These are phyloP conservation scores for Oikopleura vanhoeffeni DNA, from an alignment of 23 tunicate species.

Conservation along the genomic window DNA sequence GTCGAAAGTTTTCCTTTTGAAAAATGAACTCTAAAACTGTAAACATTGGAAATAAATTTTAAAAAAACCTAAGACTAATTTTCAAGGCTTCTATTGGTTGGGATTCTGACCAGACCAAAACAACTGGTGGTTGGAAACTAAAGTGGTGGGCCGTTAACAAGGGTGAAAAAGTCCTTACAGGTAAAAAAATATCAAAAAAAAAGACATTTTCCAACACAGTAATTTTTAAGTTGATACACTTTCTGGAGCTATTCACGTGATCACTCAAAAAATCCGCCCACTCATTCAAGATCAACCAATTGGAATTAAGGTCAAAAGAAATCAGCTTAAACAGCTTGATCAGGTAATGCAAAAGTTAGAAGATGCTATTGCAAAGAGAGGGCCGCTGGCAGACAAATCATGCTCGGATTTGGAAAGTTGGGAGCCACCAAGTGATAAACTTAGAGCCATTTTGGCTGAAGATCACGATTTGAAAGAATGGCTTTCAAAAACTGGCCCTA, in stretches of 20 bases:
- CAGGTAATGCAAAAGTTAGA: not conserved
- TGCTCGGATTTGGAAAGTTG: constrained; percentile 3
- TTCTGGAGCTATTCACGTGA: not conserved
- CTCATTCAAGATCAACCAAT: not conserved
- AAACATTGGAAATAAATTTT: too few relatives aligned
- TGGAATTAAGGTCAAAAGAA: not conserved
- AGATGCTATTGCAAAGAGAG: not conserved
- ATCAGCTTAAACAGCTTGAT: not conserved
- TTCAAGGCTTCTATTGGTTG: not conserved
- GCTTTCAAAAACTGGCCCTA: not conserved
- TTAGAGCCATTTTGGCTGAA: not conserved
- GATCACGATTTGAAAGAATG: not conserved
- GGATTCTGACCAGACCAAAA: constrained; percentile 6
- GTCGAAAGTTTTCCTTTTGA: too few relatives aligned
- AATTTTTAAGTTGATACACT: not conserved
- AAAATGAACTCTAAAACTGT: too few relatives aligned
- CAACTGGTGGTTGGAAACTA: not conserved
- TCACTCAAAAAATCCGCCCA: not conserved
- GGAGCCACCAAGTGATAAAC: constrained; percentile 5
- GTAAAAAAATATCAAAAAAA: not conserved
- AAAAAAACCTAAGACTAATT: too few relatives aligned
- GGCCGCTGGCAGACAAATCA: not conserved
- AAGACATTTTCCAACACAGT: not conserved
- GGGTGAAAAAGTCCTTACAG: not conserved
- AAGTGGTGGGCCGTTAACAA: not conserved